A percentile compares a stretch with the other conserved stretches of the same genome.
phyloP scores from a whole-genome alignment of 2,797 vertebrate genomes.

The Tragopan temminckii region DNA sequence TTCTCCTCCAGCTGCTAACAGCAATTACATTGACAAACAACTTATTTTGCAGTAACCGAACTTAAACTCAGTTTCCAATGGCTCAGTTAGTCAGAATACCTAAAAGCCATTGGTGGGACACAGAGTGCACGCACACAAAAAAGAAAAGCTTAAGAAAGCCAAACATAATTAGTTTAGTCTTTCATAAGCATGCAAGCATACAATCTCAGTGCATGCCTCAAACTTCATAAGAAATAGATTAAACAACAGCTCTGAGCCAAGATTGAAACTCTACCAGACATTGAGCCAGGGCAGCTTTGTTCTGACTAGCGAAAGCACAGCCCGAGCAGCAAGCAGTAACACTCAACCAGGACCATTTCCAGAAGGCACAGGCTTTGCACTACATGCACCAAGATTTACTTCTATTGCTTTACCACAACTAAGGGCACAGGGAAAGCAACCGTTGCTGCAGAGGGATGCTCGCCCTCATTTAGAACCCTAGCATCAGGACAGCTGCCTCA shows the following conservation, averaged over 20 bases:
- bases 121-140: background rate
- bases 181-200: background rate
- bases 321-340: background rate
- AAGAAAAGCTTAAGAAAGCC: background rate
- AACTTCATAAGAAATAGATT: background rate
- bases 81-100: background rate
- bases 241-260: background rate
- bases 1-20: background rate
- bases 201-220: background rate
- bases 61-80: background rate
- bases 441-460: background rate
- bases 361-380: background rate
- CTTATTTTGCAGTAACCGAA: background rate
- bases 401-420: background rate
- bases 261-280: background rate
- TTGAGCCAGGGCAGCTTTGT: background rate
- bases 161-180: background rate
- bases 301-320: background rate
- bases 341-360: background rate
- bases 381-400: background rate
- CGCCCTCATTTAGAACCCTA: background rate
- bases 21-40: background rate
- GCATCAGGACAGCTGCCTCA: background rate
- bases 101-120: background rate
- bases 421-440: rapidly evolving